Base-by-base conservation (phyloP, 1,140 invertebrate species). In the Lepidostoma basale region DNA sequence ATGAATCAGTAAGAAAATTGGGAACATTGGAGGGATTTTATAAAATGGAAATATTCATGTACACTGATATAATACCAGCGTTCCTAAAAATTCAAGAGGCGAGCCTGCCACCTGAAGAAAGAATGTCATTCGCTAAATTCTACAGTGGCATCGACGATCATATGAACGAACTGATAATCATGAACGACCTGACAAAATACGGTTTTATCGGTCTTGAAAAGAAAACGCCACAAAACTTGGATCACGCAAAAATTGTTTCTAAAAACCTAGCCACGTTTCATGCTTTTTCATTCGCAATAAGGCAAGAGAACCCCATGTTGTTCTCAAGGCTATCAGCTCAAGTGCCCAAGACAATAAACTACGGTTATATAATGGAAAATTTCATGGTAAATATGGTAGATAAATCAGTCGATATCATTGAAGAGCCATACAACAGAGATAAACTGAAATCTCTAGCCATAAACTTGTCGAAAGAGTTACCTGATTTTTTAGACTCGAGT, bases 181-280 rank as follows among this genome's bases (percentile, higher is more conserved):
- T 88, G 75, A 86, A 88, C 54, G 86, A 88, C 72, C 69, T 87
- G 9, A 67, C 72, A 9, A 74, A 75, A 8, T 74, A 74, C n/a
- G 84, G 83, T 2, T 88, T 83, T 62, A 76, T 75, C 10, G 86
- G 86, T 80, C 78, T 75, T 2, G 83, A 87, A 72, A 77, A 85
- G 52, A 74, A 77, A 22, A 76, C 78, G 60, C 85, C 85, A 1
- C 68, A 87, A 1, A 75, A 85, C 40, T 69, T 82, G 8, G 75
- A 81, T 0, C 81, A 84, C 58, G 75, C 84, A 0, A 78, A 79
- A 14, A 62, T 76, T 3, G 80, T 83, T 0, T 75, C 86, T 0
- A 81, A 82, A 26, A 79, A 81, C 9, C 70, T 87, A 12, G 85
- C 85, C 0, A 81, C 81, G 9, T 85, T 85, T 70, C 86, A 87